Base-by-base conservation (phyloP, 2,888 invertebrate genomes). In the Trissonchulus latispiculum region DNA sequence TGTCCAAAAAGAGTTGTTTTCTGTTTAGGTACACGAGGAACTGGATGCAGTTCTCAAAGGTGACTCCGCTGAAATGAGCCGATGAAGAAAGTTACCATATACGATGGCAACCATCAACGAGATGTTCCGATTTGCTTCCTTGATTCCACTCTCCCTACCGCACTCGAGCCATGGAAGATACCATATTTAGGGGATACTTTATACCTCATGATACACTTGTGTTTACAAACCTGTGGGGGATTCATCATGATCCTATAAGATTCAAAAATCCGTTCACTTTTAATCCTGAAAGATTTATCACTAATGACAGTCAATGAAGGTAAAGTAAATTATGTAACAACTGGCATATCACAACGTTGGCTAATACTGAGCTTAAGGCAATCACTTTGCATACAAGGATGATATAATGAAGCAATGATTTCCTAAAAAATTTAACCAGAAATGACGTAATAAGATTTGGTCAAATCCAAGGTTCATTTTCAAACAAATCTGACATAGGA, bases 261-360 rank as follows among this genome's bases (percentile, higher is more conserved):
- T 80, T 80, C 71, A 75, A 77, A 0, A 77, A 80, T 1, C 79
- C 80, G 1, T 48, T 73, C 2, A 62, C 61, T 18, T 80, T 80
- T 72, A 76, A 77, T 32, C 80, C 80, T 8, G 77, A 77, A 1
- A 72, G 80, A 37, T 80, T 80, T 71, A 35, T 80, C n/a, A 75
- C 77, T 64, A 76, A 74, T 59, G 75, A 78, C 68, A 79, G 79
- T n/a, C n/a, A n/a, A n/a, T n/a, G n/a, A n/a, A n/a, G n/a, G n/a
- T n/a, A n/a, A n/a, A n/a, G n/a, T n/a, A n/a, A n/a, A n/a, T n/a
- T n/a, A n/a, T n/a, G n/a, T n/a, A n/a, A n/a, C n/a, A n/a, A n/a
- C n/a, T n/a, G n/a, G n/a, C n/a, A n/a, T n/a, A n/a, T n/a, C n/a
- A n/a, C n/a, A n/a, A n/a, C n/a, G n/a, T n/a, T n/a, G n/a, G n/a